Evolutionary conservation across 2,888 invertebrate species (phyloP), one percentile per base, ranked within the genome.

Genomic region (Agriopis aurantiaria): DNA sequence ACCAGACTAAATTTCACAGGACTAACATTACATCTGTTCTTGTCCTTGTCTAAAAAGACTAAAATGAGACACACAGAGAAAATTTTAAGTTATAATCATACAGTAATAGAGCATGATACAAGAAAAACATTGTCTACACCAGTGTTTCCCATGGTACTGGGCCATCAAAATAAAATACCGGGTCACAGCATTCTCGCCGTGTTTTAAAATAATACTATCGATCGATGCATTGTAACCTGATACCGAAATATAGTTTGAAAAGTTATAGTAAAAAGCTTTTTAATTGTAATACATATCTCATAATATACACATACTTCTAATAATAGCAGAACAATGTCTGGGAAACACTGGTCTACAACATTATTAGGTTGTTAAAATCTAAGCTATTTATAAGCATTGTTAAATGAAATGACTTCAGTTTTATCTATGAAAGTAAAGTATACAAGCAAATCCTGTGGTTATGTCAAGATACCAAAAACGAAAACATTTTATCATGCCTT

Each of bases 361-460:
- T 33, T n/a, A n/a, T n/a, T 41, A n/a, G n/a, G 55, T 41, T 55
- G 40, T 55, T 55, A 40, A 53, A 55, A 40, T 41, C 40, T 8
- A 9, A 17, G 52, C 23, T 23, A 23, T 11, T 33, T 41, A 57
- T 45, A 11, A 57, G 8, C 45, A 45, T 57, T 23, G 46, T 43
- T 9, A 41, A 8, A 49, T 49, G 33, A 33, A 60, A 41, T 60
- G 40, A 49, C 60, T 49, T 49, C 49, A 5, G 12, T 8, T 40
- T 0, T 55, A n/a, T 12, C n/a, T 55, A 40, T 55, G 40, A 55
- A 40, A 55, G 40, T 55, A n/a, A 40, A 55, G 3, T 55, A 9
- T 17, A 17, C 17, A 51, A 17, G 17, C 17, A 23, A 33, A 33
- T 33, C 33, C 5, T 33, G 3, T 33, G 3, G 5, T 5, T 33